Evolutionary conservation across 2,797 vertebrate genomes (phyloP), one percentile per base, ranked within the genome.

Genomic region (Lepus oiostolus): DNA sequence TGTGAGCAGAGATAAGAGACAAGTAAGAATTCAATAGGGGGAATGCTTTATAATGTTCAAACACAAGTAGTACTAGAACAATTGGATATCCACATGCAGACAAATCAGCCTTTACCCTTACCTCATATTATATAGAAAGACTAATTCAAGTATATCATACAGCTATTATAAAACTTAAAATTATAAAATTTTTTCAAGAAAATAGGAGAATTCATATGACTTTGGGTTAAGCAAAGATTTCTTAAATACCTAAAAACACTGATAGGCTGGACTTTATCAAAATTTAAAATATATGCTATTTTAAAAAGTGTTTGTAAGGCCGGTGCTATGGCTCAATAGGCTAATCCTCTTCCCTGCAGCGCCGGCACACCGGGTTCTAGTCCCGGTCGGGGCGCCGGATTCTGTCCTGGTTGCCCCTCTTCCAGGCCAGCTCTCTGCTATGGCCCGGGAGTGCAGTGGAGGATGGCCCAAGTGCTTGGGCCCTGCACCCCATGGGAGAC

Each of bases 121-220:
- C 32, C 52, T 93, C 8, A 50, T 65, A 58, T 21, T 79, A 21
- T 60, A 22, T 38, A 62, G n/a, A 71, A 91, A 92, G 90, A 74
- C 16, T 76, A 88, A 67, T 86, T 95, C n/a, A 92, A 62, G 42
- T 68, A 80, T 30, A 83, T 93, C 17, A n/a, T 75, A 90, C n/a
- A 71, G 70, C 28, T 85, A 65, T 32, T 86, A 22, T 93, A 90
- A 93, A 95, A 68, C 52, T 94, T 90, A 82, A 76, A 94, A 74
- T 26, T 90, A 19, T 81, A 60, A 76, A 82, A 85, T 35, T 80
- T 93, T 4, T 71, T 79, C 52, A 90, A 24, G 60, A 91, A 94
- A 91, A 68, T n/a, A 90, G 26, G 85, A 63, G 16, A 74, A 76
- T 80, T 85, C 95, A 35, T 83, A 6, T 89, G 35, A 85, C 47